Percentiles rank a stretch among this genome's conserved stretches.
These are phyloP conservation scores for Sialia sialis DNA, from an alignment of 2,113 vertebrate genomes.

Conservation along the genomic window DNA sequence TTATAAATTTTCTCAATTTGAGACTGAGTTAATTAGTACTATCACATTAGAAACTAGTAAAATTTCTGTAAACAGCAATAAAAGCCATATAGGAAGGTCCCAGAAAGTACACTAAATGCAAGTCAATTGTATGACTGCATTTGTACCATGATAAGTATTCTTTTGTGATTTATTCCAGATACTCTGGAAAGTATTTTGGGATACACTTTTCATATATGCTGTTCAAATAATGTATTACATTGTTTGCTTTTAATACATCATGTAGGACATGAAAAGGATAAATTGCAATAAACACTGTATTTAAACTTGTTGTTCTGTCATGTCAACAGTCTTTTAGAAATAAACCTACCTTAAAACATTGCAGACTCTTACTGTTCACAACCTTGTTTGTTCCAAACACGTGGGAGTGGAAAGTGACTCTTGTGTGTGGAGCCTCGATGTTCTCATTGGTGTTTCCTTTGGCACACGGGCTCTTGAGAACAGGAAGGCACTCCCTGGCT, in stretches of 20 bases:
- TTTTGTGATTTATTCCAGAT: conserved; percentile 19
- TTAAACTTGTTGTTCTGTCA: conserved; percentile 3
- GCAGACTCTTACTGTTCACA: background rate
- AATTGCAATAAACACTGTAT: conserved; percentile 31
- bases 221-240: background rate
- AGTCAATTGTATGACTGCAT: conserved; percentile 49
- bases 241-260: conserved; percentile 45
- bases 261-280: background rate
- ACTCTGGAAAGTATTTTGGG: conserved; percentile 40
- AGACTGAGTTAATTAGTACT: background rate
- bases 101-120: background rate
- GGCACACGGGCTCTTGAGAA: conserved; percentile 68
- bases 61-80: background rate
- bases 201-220: conserved; percentile 37
- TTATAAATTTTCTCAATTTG: background rate
- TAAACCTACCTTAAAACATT: background rate
- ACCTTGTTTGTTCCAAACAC: background rate
- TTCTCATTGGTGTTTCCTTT: conserved; percentile 71
- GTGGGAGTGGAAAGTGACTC: conserved; percentile 39
- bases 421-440: conserved; percentile 42
- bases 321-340: background rate
- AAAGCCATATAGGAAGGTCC: background rate
- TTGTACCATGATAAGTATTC: conserved; percentile 14
- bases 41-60: background rate
- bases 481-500: conserved; percentile 74